These are phyloP conservation scores for Acanthosepion pharaonis DNA, from an alignment of 2,888 invertebrate species.

Conservation along the genomic window DNA sequence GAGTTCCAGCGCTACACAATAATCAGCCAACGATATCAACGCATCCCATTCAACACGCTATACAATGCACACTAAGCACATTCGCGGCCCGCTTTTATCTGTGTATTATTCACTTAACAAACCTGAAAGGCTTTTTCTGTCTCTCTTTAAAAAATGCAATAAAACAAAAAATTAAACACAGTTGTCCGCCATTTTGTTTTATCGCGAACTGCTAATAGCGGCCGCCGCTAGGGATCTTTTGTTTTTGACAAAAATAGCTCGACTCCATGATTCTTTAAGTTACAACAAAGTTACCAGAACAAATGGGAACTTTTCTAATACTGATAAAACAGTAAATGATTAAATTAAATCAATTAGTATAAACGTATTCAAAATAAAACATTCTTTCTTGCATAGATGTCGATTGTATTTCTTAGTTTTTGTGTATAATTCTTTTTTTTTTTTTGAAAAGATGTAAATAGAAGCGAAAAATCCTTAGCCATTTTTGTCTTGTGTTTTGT, in stretches of 20 bases:
- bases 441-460: neutral
- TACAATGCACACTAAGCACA: neutral
- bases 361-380: neutral
- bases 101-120: neutral
- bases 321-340: constrained; percentile 15
- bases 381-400: neutral
- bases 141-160: neutral
- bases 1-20: neutral
- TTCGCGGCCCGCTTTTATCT: neutral
- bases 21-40: neutral
- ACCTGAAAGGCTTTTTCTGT: neutral
- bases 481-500: neutral
- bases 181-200: neutral
- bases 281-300: neutral
- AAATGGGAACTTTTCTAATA: neutral
- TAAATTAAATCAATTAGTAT: constrained; percentile 7
- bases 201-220: neutral
- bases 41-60: neutral
- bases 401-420: neutral
- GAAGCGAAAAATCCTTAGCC: neutral
- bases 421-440: neutral
- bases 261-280: constrained; percentile 17
- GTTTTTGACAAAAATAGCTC: constrained; percentile 33
- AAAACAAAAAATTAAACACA: neutral
- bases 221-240: neutral